Evolutionary conservation across 2,113 vertebrate species (phyloP).

Genomic region (Sinocyclocheilus anshuiensis): DNA sequence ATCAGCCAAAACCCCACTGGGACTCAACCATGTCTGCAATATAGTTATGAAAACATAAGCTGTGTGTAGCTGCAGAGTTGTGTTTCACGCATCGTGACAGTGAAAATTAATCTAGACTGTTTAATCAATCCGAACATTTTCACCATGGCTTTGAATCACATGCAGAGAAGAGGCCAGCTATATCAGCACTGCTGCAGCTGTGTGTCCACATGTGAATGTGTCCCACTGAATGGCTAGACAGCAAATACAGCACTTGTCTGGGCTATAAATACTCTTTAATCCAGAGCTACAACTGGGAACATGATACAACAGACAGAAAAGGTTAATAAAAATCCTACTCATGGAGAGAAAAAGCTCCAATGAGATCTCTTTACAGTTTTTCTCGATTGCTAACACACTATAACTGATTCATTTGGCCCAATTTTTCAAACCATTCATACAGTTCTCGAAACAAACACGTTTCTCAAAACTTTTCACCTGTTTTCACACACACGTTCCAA

Average conservation of each 20-base stretch:
- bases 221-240: conserved; percentile 46
- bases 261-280: conserved; percentile 60
- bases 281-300: conserved; percentile 53
- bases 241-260: conserved; percentile 56
- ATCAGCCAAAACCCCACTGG: background rate
- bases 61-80: background rate
- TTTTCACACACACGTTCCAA: no score
- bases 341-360: background rate
- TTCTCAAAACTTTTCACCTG: no score
- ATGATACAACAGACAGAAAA: conserved; percentile 56
- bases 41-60: conserved; percentile 20
- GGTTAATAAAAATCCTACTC: conserved; percentile 45
- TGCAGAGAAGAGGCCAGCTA: conserved; percentile 37
- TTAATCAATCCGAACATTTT: conserved; percentile 17
- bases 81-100: background rate
- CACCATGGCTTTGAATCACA: conserved; percentile 22
- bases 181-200: conserved; percentile 58
- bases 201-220: conserved; percentile 31
- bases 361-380: background rate
- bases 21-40: background rate
- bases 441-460: no score
- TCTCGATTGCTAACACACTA: no score
- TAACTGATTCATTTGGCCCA: no score
- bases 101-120: conserved; percentile 42
- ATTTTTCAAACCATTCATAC: no score